These are phyloP conservation scores for Myripristis jacobus DNA, from an alignment of 2,797 vertebrate species.

Conservation along the genomic window DNA sequence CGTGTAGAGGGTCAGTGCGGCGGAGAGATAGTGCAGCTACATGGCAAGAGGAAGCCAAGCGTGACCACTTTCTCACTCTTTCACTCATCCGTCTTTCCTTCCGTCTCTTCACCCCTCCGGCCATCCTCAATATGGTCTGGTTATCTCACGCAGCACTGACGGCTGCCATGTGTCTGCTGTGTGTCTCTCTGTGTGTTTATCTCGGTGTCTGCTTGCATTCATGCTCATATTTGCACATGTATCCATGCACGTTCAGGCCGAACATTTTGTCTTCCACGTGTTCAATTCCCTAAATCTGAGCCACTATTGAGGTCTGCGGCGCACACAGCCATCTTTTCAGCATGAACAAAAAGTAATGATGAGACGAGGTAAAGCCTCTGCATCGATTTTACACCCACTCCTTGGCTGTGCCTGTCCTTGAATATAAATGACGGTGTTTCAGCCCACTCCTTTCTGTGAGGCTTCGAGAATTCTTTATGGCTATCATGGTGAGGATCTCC, in stretches of 20 bases:
- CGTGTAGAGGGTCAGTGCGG: conserved; percentile 74
- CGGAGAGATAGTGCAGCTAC: conserved; percentile 73
- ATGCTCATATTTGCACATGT: conserved; percentile 14
- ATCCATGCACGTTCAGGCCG: conserved; percentile 27
- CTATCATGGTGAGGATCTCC: conserved; percentile 66
- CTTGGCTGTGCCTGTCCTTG: conserved; percentile 69
- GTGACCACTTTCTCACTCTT: conserved; percentile 69
- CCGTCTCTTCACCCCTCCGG: conserved; percentile 55
- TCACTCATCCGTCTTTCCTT: conserved; percentile 55
- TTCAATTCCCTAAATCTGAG: conserved; percentile 35
- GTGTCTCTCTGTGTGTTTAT: conserved; percentile 4
- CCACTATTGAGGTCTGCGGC: conserved; percentile 10
- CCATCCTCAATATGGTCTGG: conserved; percentile 60
- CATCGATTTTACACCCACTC: conserved; percentile 77
- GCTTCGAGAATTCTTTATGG: conserved; percentile 62
- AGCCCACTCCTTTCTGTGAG: conserved; percentile 59
- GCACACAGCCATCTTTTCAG: conserved; percentile 52
- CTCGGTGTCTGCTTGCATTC: conserved; percentile 3
- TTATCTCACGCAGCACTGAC: conserved; percentile 67
- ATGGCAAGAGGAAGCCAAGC: conserved; percentile 67
- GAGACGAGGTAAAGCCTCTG: conserved; percentile 68
- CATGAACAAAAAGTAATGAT: conserved; percentile 68
- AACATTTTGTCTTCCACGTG: conserved; percentile 29
- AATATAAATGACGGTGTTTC: conserved; percentile 75
- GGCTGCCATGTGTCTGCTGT: no score